These are phyloP conservation scores for Probosciger aterrimus DNA, from an alignment of 2,113 vertebrate species.

Conservation along the genomic window DNA sequence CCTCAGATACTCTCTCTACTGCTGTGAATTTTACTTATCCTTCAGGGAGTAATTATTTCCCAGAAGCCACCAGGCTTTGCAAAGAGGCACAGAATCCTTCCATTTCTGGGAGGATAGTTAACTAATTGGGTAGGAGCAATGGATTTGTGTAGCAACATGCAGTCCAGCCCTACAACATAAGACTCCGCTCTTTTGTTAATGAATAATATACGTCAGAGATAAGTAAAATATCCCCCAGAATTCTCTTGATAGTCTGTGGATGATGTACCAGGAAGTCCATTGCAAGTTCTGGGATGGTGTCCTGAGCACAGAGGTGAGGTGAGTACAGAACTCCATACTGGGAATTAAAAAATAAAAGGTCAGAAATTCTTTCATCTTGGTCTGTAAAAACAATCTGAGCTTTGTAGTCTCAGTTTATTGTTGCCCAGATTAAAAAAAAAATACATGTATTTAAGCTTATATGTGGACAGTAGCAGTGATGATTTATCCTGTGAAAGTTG, in stretches of 20 bases:
- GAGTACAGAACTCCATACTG: not conserved
- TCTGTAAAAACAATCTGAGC: not conserved
- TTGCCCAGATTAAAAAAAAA: not conserved
- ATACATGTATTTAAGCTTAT: not conserved
- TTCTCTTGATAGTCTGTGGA: not conserved
- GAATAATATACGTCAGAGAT: not conserved
- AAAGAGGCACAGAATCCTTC: not conserved
- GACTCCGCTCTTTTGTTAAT: not conserved
- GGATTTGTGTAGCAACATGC: not conserved
- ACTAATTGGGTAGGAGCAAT: not conserved
- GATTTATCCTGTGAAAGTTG: not conserved
- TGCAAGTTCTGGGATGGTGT: not conserved
- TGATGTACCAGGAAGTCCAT: not conserved
- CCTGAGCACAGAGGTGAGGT: not conserved
- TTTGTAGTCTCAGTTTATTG: not conserved
- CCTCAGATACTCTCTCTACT: not conserved
- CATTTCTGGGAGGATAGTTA: not conserved
- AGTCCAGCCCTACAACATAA: fast-evolving
- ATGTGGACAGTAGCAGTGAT: not conserved
- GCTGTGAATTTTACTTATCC: not conserved
- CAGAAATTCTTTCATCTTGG: not conserved
- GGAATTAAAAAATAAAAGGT: not conserved
- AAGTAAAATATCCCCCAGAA: not conserved
- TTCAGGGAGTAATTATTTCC: not conserved
- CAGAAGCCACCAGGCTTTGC: not conserved